These are phyloP conservation scores for Drosophila yakuba DNA, from an alignment of 1,140 invertebrate species.

Conservation along the genomic window DNA sequence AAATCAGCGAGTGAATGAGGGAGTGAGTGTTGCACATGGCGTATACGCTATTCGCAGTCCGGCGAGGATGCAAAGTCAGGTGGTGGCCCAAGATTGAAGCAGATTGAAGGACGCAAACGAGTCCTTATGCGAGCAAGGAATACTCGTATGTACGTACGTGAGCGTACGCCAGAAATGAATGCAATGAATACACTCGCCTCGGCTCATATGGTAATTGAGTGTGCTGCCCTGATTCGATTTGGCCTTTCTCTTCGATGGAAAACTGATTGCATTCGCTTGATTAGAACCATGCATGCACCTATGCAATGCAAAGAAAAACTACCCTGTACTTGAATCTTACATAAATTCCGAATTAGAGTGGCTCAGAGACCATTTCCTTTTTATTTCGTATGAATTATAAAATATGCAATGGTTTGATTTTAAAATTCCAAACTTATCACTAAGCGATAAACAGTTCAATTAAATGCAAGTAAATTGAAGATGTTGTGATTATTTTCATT, in stretches of 20 bases:
- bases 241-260: slow-evolving; percentile 26
- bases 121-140: neutral
- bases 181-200: slow-evolving; percentile 28
- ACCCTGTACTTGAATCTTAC: too few relatives aligned
- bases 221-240: slow-evolving; percentile 37
- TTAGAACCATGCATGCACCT: slow-evolving; percentile 44
- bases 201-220: slow-evolving; percentile 48
- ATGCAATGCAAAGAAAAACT: neutral
- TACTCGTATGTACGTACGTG: neutral
- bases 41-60: slow-evolving; percentile 17
- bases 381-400: too few relatives aligned
- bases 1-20: too few relatives aligned
- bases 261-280: slow-evolving; percentile 41
- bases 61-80: neutral
- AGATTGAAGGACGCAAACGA: slow-evolving; percentile 11
- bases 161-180: slow-evolving; percentile 16
- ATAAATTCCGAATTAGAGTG: too few relatives aligned
- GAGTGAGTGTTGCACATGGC: slow-evolving; percentile 14
- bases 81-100: slow-evolving; percentile 13
- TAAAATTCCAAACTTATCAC: too few relatives aligned
- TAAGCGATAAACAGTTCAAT: too few relatives aligned
- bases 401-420: too few relatives aligned
- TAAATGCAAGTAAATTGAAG: too few relatives aligned
- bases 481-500: too few relatives aligned
- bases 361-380: neutral